phyloP scores from a whole-genome alignment of 2,113 vertebrate species.

The Apodemus sylvaticus region DNA sequence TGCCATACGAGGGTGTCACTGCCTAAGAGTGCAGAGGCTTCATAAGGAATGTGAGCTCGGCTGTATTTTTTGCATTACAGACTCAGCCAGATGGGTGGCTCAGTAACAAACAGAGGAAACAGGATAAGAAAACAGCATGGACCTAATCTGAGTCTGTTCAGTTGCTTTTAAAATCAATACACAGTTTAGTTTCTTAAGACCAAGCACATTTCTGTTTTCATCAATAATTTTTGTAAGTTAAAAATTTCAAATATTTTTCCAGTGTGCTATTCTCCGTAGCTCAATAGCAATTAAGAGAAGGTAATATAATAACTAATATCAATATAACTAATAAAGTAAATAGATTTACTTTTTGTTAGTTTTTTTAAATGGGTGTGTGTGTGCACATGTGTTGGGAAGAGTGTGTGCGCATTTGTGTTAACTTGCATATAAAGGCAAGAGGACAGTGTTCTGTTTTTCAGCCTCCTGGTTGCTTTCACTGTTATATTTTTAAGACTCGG shows the following conservation, averaged over 20 bases:
- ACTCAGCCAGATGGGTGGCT: neutral
- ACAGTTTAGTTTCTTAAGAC: neutral
- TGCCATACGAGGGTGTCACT: neutral
- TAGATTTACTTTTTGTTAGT: neutral
- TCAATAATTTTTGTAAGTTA: constrained; percentile 24
- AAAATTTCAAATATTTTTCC: neutral
- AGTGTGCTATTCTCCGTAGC: neutral
- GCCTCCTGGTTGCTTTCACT: neutral
- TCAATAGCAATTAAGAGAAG: neutral
- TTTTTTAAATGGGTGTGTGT: neutral
- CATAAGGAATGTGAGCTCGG: neutral
- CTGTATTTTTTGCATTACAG: neutral
- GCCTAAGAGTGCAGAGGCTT: neutral
- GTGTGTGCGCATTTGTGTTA: neutral
- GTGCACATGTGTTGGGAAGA: neutral
- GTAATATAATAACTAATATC: neutral
- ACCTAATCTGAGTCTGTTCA: neutral
- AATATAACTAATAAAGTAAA: no score
- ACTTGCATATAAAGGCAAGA: neutral
- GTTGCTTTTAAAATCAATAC: neutral
- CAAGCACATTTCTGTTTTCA: neutral
- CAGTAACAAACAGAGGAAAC: neutral
- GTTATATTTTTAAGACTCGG: neutral
- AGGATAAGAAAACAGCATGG: neutral
- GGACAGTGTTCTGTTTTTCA: neutral